phyloP scores from a whole-genome alignment of 2,888 invertebrate genomes.

The Agrochola lychnidis region DNA sequence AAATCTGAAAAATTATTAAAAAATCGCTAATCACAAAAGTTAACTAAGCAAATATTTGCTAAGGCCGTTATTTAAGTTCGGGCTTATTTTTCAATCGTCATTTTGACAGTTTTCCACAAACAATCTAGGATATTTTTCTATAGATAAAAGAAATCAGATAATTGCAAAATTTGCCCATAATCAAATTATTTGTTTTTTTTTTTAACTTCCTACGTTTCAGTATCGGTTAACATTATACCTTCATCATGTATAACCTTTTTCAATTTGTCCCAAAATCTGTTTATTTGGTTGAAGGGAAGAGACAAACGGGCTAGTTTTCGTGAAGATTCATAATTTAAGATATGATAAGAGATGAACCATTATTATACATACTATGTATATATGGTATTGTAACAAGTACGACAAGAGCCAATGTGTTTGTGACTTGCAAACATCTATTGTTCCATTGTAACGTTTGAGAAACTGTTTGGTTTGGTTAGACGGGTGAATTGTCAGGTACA shows the following conservation, averaged over 20 bases:
- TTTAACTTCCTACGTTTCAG: no score
- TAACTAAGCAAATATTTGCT: no score
- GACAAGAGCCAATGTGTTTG: slow-evolving; percentile 9
- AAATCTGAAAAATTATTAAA: no score
- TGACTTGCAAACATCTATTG: slow-evolving; percentile 18
- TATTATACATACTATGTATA: neutral
- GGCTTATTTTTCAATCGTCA: no score
- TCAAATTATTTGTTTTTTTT: no score
- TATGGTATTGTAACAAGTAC: neutral
- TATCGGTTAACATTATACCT: neutral
- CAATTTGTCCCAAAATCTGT: neutral
- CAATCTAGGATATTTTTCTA: no score
- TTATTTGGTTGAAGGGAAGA: neutral
- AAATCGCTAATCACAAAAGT: no score
- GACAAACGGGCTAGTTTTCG: neutral
- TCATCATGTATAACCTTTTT: neutral
- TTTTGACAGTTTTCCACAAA: no score
- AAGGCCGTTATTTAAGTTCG: no score
- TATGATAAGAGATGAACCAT: neutral
- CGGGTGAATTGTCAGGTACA: slow-evolving; percentile 1
- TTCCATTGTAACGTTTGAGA: slow-evolving; percentile 7
- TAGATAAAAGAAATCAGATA: no score
- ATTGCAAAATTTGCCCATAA: no score
- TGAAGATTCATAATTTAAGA: neutral
- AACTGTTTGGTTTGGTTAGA: neutral